These are phyloP conservation scores for Cirrhinus mrigala DNA, from an alignment of 2,797 vertebrate species.

Conservation along the genomic window DNA sequence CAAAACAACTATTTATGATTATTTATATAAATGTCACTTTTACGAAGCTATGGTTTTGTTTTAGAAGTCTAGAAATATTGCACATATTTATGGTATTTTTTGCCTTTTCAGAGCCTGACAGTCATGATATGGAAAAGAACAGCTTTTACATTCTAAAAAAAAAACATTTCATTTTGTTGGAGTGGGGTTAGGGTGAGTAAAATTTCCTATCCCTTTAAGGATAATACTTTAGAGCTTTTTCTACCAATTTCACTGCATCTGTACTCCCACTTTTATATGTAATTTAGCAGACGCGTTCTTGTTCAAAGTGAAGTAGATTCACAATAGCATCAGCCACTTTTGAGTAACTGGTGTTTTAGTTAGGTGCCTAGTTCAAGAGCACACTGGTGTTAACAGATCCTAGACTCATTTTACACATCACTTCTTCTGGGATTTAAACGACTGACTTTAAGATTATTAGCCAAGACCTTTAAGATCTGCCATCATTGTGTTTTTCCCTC, in stretches of 20 bases:
- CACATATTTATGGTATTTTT: not conserved
- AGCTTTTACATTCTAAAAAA: not conserved
- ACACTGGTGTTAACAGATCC: not conserved
- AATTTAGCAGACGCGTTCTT: not conserved
- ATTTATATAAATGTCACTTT: not conserved
- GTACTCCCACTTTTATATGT: not conserved
- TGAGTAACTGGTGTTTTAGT: not conserved
- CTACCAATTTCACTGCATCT: not conserved
- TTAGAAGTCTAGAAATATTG: not conserved
- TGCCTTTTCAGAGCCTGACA: not conserved
- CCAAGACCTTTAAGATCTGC: not conserved
- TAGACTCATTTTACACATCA: not conserved
- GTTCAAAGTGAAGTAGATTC: not conserved
- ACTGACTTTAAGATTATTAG: slow-evolving; percentile 12
- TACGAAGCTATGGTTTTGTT: not conserved
- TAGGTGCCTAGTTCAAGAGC: not conserved
- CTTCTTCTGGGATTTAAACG: slow-evolving; percentile 15
- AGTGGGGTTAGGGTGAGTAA: not conserved
- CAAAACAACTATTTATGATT: not conserved
- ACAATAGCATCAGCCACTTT: not conserved
- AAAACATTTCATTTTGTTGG: not conserved
- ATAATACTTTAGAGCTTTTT: not conserved
- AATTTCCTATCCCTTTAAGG: not conserved
- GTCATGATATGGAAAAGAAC: not conserved
- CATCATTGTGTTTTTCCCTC: not conserved